Percentiles rank a stretch among this genome's conserved stretches.
Conservation (phyloP, 2,113 vertebrate genomes). For the Coptodon rendalli region DNA sequence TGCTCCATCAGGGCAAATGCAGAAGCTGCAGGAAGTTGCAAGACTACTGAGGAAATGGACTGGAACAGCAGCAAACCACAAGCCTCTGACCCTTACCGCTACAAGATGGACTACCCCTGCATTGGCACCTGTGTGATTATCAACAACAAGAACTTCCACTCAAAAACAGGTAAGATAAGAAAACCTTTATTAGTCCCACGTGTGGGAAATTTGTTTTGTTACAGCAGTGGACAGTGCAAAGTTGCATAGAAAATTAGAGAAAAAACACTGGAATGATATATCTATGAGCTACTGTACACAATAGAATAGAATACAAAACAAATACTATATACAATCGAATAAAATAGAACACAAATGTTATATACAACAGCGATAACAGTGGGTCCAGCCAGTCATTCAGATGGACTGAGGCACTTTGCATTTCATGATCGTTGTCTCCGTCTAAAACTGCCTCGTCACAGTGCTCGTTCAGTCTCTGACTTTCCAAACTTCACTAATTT, state of each 20-base stretch:
- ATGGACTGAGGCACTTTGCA: not conserved
- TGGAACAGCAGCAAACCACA: not conserved
- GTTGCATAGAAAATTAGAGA: not conserved
- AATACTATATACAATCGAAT: not conserved
- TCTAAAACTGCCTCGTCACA: not conserved
- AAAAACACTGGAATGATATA: not conserved
- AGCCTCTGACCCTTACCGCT: not conserved
- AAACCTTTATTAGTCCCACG: not conserved
- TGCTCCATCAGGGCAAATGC: not conserved
- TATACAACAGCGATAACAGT: not conserved
- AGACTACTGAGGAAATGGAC: not conserved
- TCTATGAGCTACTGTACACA: not conserved
- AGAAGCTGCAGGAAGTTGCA: not conserved
- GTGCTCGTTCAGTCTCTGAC: not conserved
- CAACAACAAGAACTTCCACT: constrained; percentile 63
- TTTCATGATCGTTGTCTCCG: not conserved
- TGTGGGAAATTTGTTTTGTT: not conserved
- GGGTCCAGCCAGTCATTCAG: too few species aligned
- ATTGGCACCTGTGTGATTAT: constrained; percentile 56
- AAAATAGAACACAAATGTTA: not conserved
- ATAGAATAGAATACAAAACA: not conserved
- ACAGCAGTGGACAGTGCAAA: not conserved
- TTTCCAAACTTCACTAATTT: not conserved
- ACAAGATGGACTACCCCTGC: constrained; percentile 50
- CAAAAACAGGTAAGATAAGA: not conserved